Evolutionary conservation across 1,140 invertebrate genomes (phyloP), one percentile per base, ranked within the genome.

Genomic region (Pogonomyrmex barbatus): DNA sequence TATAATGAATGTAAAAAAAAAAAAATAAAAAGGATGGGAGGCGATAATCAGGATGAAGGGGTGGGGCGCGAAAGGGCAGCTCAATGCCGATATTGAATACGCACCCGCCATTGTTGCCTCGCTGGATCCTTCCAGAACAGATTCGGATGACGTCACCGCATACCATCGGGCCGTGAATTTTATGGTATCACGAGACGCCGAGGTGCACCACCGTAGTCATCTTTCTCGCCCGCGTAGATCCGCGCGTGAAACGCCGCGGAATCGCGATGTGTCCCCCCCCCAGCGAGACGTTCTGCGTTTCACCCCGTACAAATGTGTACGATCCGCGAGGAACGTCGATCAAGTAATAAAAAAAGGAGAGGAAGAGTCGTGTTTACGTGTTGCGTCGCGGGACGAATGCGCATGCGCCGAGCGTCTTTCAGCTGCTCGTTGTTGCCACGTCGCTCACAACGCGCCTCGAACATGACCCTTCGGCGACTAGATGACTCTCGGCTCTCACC

Each of bases 51-150:
- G 4, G 4, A 4, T 24, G 24, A 24, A 24, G 24, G 24, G 2
- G 17, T 6, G 78, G 47, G 77, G 63, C 36, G 50, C 14, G 36
- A 10, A 5, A 39, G 45, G 1, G 47, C 9, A n/a, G n/a, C 63
- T 79, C 77, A 10, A 75, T n/a, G 45, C 50, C 62, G 39, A 86
- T 24, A 47, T 17, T 14, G 82, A 90, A 92, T 92, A 94, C 94
- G 65, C 91, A 95, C 94, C 94, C 94, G 94, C 94, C 94, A 95
- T 95, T 93, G 91, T 94, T 93, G 92, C 93, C 88, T 91, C 86
- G 91, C 90, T 90, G 92, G 92, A 93, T 94, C 94, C 92, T 93
- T 94, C 93, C 91, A 94, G 93, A 94, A 93, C 87, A 47, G 91
- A 91, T 93, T 91, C 76, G 87, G 89, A 91, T 94, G 93, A 95